Evolutionary conservation across 2,113 vertebrate genomes (phyloP).

Genomic region (Proterorhinus semilunaris): DNA sequence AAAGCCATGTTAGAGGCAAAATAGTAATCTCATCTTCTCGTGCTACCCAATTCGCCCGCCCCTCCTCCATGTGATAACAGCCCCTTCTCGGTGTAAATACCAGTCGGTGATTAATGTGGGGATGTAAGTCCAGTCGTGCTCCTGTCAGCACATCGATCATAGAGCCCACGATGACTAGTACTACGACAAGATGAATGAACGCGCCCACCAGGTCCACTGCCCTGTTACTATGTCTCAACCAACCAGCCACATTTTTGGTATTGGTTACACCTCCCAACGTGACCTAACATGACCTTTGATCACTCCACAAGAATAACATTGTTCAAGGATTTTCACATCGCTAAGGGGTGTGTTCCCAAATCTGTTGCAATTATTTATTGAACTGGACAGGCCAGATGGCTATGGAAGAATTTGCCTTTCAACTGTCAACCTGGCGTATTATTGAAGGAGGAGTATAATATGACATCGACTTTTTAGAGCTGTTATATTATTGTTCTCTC

Average conservation of each 20-base stretch:
- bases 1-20: conserved; percentile 20
- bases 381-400: no score
- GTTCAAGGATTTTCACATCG: background rate
- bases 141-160: conserved; percentile 62
- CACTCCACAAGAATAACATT: background rate
- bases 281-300: conserved; percentile 18
- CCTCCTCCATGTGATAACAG: conserved; percentile 25
- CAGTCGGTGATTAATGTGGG: conserved; percentile 60
- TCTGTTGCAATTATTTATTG: no score
- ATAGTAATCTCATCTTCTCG: conserved; percentile 21
- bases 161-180: conserved; percentile 44
- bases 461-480: no score
- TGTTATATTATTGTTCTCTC: no score
- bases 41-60: conserved; percentile 14
- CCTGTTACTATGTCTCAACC: conserved; percentile 12
- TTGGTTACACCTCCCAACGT: conserved; percentile 12
- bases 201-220: conserved; percentile 26
- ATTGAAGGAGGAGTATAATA: no score
- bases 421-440: no score
- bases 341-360: background rate
- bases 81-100: conserved; percentile 59
- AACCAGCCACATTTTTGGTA: conserved; percentile 29
- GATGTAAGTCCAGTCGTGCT: conserved; percentile 53
- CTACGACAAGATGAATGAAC: conserved; percentile 49
- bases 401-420: no score